These are phyloP conservation scores for Arenaria interpres DNA, from an alignment of 2,113 vertebrate species.

Conservation along the genomic window DNA sequence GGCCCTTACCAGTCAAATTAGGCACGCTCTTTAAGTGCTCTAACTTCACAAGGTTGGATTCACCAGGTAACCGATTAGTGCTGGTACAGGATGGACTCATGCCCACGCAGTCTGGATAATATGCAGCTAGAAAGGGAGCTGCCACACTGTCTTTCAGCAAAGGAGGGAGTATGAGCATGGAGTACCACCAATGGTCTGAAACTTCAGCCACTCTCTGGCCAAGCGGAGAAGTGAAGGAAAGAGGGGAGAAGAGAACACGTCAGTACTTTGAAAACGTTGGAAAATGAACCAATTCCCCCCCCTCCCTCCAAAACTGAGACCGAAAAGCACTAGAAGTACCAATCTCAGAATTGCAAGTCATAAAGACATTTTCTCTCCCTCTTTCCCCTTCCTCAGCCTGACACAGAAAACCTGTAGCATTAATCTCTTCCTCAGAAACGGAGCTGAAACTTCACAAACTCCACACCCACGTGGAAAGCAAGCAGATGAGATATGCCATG, in stretches of 20 bases:
- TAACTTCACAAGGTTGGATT: constrained; percentile 77
- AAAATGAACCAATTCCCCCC: neutral
- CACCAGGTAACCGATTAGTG: constrained; percentile 70
- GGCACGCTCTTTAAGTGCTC: constrained; percentile 81
- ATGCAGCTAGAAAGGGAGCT: constrained; percentile 88
- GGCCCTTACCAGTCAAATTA: constrained; percentile 72
- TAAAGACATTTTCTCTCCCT: constrained; percentile 44
- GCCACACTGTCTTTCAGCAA: constrained; percentile 96
- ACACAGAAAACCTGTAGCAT: constrained; percentile 25
- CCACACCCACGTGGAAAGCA: neutral
- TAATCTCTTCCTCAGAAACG: neutral
- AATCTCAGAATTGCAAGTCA: constrained; percentile 23
- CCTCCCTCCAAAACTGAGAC: constrained; percentile 14
- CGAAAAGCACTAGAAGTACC: neutral
- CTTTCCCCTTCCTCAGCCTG: constrained; percentile 51
- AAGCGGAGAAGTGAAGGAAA: constrained; percentile 42
- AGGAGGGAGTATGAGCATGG: constrained; percentile 96
- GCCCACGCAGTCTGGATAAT: constrained; percentile 99
- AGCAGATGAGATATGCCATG: neutral
- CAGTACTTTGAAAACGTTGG: constrained; percentile 21
- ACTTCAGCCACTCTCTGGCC: constrained; percentile 94
- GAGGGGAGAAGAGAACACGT: constrained; percentile 28
- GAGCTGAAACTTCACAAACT: neutral
- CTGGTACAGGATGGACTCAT: constrained; percentile 94
- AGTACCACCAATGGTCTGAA: constrained; percentile 93